Evolutionary conservation across 2,797 vertebrate species (phyloP), one percentile per base, ranked within the genome.

Genomic region (Leptoclinus maculatus): DNA sequence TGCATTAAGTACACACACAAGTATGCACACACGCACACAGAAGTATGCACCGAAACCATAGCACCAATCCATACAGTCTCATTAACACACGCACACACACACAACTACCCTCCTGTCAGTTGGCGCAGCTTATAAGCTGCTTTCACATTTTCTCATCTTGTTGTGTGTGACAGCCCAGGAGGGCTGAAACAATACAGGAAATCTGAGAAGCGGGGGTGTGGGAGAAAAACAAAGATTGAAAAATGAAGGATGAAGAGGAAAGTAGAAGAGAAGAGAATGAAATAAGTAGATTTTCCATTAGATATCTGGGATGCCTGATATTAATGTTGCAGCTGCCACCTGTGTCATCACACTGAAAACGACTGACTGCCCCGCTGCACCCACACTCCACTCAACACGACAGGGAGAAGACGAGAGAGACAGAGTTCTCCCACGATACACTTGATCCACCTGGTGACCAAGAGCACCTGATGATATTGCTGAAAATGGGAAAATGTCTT

Each of bases 131-230:
- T 89, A 91, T 91, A 93, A 93, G 89, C 88, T 89, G 74, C 91
- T 93, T 92, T 92, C 86, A 85, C 63, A 62, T 74, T 89, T 88
- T 91, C 84, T 91, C 83, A 83, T 92, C 90, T 89, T 90, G 87
- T 88, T 93, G 87, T 84, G 74, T 83, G 74, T 85, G 91, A 93
- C 91, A 93, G 88, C 82, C 84, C 84, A 86, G 76, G 85, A 91
- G 87, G 83, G 88, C 91, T 88, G 82, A 92, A 93, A 93, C 90
- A 94, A 92, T 92, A 89, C 87, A 83, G 89, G 79, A 87, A 88
- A 88, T 91, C 83, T 79, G 79, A 89, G 82, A 76, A 77, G 78
- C 63, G 71, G 67, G 41, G 53, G n/a, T 23, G 62, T 34, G 47
- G 69, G 68, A 80, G 74, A 78, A 73, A 71, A 71, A 21, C 16